A percentile compares a stretch with the other conserved stretches of the same genome.
These are phyloP conservation scores for Steinernema hermaphroditum DNA, from an alignment of 2,888 invertebrate genomes.

Conservation along the genomic window DNA sequence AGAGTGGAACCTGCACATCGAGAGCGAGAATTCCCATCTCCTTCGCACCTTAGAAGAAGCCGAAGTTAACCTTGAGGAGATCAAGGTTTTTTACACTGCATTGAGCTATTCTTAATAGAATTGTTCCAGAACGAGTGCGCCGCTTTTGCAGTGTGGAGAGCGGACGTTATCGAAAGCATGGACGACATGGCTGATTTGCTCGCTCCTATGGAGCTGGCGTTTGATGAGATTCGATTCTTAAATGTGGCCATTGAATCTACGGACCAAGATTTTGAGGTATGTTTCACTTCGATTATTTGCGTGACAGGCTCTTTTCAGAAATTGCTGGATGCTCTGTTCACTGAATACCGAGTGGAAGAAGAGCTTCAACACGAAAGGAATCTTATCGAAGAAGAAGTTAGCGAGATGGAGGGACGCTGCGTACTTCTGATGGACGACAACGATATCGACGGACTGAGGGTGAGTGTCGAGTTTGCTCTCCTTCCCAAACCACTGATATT, in stretches of 20 bases:
- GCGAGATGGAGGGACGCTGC: conserved; percentile 27
- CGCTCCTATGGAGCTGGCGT: neutral
- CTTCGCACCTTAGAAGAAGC: neutral
- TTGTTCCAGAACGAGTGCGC: neutral
- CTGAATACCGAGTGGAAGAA: conserved; percentile 47
- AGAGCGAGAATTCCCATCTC: conserved; percentile 1
- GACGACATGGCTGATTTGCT: neutral
- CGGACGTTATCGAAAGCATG: conserved; percentile 28
- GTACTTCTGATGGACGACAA: conserved; percentile 12
- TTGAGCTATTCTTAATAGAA: neutral
- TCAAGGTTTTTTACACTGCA: neutral
- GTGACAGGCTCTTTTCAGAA: conserved; percentile 36
- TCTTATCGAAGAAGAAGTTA: conserved; percentile 35
- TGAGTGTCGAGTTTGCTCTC: neutral
- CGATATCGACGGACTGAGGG: conserved; percentile 2
- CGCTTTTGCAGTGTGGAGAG: neutral
- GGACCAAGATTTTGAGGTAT: conserved; percentile 32
- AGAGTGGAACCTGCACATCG: conserved; percentile 31
- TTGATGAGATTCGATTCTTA: conserved; percentile 2
- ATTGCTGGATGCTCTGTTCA: conserved; percentile 45
- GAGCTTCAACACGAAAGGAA: conserved; percentile 45
- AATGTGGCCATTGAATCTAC: conserved; percentile 12
- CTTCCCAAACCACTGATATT: too few species aligned
- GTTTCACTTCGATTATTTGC: neutral
- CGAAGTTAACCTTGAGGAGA: neutral